Evolutionary conservation across 2,888 invertebrate genomes (phyloP).

Genomic region (Noctua pronuba): DNA sequence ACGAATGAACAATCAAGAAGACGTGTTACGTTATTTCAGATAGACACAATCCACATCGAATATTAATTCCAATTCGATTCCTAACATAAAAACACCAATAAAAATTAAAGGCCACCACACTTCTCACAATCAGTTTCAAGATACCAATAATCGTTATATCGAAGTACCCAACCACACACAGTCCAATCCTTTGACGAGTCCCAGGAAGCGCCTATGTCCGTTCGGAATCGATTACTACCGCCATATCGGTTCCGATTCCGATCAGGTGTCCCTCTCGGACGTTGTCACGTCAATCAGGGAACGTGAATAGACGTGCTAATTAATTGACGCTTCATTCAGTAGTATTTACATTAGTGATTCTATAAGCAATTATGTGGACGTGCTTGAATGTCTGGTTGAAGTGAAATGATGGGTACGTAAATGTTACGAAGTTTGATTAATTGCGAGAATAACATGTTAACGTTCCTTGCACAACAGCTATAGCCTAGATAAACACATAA

Average conservation of each 20-base stretch:
- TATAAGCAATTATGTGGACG: conserved; percentile 43
- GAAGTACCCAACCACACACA: conserved; percentile 18
- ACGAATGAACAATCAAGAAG: no score
- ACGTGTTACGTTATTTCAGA: neutral
- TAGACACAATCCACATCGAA: neutral
- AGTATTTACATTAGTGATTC: conserved; percentile 63
- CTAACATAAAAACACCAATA: conserved; percentile 13
- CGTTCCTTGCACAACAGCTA: neutral
- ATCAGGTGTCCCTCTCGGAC: conserved; percentile 65
- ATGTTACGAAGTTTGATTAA: neutral
- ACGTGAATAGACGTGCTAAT: conserved; percentile 68
- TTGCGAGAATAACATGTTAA: neutral
- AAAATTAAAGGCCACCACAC: neutral
- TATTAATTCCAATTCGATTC: neutral
- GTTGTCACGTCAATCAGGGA: conserved; percentile 68
- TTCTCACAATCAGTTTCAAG: neutral
- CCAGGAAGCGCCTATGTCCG: conserved; percentile 43
- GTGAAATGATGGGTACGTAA: neutral
- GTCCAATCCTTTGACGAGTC: conserved; percentile 36
- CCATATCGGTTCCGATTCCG: conserved; percentile 61
- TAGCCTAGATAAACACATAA: neutral
- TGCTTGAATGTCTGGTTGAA: conserved; percentile 1
- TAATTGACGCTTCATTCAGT: conserved; percentile 67
- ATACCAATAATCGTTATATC: conserved; percentile 32
- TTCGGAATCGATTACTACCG: conserved; percentile 48